Percentiles rank a stretch among this genome's conserved stretches.
Evolutionary conservation across 2,888 invertebrate species (phyloP).

Genomic region (Cistogaster globosa): DNA sequence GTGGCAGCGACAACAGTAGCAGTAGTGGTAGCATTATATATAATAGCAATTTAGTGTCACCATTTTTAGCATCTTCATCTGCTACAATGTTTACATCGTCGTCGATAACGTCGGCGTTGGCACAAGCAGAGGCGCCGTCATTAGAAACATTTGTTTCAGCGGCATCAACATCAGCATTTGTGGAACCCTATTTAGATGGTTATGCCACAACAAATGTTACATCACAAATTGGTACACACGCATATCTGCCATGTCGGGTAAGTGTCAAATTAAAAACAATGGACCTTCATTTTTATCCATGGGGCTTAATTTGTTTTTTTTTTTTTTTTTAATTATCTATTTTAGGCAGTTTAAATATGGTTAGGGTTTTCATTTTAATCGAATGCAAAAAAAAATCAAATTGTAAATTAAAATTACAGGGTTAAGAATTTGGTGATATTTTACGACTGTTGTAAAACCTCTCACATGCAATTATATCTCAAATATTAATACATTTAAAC

Average conservation of each 20-base stretch:
- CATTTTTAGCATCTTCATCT: conserved; percentile 58
- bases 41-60: conserved; percentile 51
- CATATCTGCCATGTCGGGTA: conserved; percentile 94
- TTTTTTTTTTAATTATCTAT: not conserved
- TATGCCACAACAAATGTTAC: conserved; percentile 93
- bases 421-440: too few species aligned
- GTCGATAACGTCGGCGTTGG: conserved; percentile 70
- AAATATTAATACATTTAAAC: too few species aligned
- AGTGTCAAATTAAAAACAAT: conserved; percentile 73
- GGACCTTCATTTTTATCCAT: not conserved
- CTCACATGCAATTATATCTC: too few species aligned
- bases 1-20: conserved; percentile 19
- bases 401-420: too few species aligned
- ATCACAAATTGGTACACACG: conserved; percentile 95
- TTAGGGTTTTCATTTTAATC: too few species aligned
- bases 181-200: conserved; percentile 93
- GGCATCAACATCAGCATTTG: conserved; percentile 74
- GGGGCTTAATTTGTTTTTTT: not conserved
- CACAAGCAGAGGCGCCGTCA: conserved; percentile 72
- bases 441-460: too few species aligned
- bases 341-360: too few species aligned
- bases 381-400: too few species aligned
- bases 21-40: conserved; percentile 39
- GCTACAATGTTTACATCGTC: conserved; percentile 71
- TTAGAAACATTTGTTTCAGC: conserved; percentile 76